phyloP scores from a whole-genome alignment of 2,797 vertebrate species.

The Rhinatrema bivittatum region DNA sequence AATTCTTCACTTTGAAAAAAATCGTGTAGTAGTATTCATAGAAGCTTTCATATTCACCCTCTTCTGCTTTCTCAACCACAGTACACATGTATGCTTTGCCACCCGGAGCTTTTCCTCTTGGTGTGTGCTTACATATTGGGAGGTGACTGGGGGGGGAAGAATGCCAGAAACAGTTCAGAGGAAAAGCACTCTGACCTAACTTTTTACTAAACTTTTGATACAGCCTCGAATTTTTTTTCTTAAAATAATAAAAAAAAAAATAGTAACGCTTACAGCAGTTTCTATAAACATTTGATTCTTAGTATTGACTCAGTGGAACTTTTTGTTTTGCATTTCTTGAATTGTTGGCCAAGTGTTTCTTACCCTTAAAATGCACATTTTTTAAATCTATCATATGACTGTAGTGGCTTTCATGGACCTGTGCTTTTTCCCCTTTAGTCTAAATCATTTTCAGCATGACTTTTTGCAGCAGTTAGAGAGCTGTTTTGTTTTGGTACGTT shows the following conservation, averaged over 20 bases:
- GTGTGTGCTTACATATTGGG: not conserved
- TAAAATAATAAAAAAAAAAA: conserved; percentile 63
- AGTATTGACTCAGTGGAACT: conserved; percentile 49
- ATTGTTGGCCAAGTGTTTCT: conserved; percentile 50
- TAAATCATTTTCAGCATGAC: conserved; percentile 37
- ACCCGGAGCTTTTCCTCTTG: too few species aligned
- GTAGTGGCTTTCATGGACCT: conserved; percentile 6
- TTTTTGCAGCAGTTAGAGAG: conserved; percentile 28
- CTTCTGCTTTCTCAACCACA: conserved; percentile 15
- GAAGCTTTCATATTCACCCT: not conserved
- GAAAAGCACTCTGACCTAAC: conserved; percentile 56
- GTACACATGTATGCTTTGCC: not conserved
- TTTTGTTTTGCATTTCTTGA: conserved; percentile 30
- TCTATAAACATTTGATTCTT: conserved; percentile 67
- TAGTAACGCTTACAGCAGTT: conserved; percentile 73
- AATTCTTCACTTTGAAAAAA: conserved; percentile 35
- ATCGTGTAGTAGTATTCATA: conserved; percentile 29
- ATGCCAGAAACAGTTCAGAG: conserved; percentile 44
- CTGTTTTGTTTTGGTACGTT: conserved; percentile 27
- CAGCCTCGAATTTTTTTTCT: conserved; percentile 83
- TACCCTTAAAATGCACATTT: conserved; percentile 54
- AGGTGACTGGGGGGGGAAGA: conserved; percentile 25
- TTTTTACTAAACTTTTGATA: conserved; percentile 80
- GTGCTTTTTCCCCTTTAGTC: conserved; percentile 28
- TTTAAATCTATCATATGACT: conserved; percentile 11